phyloP scores from a whole-genome alignment of 2,113 vertebrate species.

The Ramphastos sulfuratus region DNA sequence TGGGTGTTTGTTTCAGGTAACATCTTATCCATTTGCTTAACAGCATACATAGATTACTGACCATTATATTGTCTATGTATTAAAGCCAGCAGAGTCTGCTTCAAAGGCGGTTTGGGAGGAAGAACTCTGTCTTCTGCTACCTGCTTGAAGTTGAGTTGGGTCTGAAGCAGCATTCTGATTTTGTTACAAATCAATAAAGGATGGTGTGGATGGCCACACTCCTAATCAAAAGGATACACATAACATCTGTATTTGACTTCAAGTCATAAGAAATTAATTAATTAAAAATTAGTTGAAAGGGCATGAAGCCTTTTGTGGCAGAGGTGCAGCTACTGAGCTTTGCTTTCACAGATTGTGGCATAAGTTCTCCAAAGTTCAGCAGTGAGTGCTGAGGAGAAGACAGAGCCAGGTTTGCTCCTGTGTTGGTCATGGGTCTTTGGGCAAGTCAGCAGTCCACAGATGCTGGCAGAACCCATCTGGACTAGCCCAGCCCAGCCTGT shows the following conservation, averaged over 20 bases:
- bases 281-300: not conserved
- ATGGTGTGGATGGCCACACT: too few relatives aligned
- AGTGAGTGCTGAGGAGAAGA: not conserved
- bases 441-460: not conserved
- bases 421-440: rapidly evolving
- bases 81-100: not conserved
- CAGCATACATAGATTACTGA: not conserved
- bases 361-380: not conserved
- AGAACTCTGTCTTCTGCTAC: not conserved
- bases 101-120: not conserved
- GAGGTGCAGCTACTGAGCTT: not conserved
- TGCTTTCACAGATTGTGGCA: not conserved
- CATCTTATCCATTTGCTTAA: not conserved
- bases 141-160: not conserved
- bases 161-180: not conserved
- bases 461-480: not conserved
- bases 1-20: not conserved
- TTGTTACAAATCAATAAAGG: not conserved
- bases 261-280: not conserved
- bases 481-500: not conserved
- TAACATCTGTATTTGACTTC: not conserved
- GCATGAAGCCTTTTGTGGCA: not conserved
- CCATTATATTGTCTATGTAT: not conserved
- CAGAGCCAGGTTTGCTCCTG: not conserved
- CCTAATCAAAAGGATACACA: not conserved